These are phyloP conservation scores for Drosophila aff. DNA, from an alignment of 1,140 invertebrate genomes.

Conservation along the genomic window DNA sequence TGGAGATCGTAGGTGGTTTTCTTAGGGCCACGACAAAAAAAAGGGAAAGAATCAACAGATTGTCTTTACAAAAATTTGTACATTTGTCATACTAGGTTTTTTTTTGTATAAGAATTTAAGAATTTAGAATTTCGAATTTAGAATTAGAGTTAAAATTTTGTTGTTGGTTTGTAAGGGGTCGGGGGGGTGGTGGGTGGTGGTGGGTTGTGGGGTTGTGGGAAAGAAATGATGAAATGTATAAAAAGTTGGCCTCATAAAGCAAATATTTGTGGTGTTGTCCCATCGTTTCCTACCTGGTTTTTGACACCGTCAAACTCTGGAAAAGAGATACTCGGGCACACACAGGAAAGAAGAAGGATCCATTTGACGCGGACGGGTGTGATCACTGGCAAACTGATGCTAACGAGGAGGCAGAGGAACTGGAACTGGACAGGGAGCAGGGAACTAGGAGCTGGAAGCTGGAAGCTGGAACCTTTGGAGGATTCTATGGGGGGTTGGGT, in stretches of 20 bases:
- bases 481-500: background rate
- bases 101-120: background rate
- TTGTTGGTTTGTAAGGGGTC: background rate
- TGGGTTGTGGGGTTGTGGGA: background rate
- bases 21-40: constrained; percentile 2
- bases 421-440: background rate
- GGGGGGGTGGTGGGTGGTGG: no score
- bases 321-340: constrained; percentile 13
- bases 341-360: constrained; percentile 8
- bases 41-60: constrained; percentile 4
- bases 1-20: constrained; percentile 5
- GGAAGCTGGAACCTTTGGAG: background rate
- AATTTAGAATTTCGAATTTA: constrained; percentile 5
- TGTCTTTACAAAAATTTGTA: constrained; percentile 12
- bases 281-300: constrained; percentile 13
- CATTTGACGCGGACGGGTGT: constrained; percentile 5
- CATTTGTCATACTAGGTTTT: constrained; percentile 6
- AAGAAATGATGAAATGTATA: constrained; percentile 9
- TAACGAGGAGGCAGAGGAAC: constrained; percentile 1
- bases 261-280: constrained; percentile 9
- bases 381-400: constrained; percentile 10
- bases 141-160: constrained; percentile 5
- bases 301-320: constrained; percentile 4
- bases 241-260: constrained; percentile 15
- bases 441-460: background rate